Evolutionary conservation across 2,888 invertebrate genomes (phyloP), one percentile per base, ranked within the genome.

Genomic region (Drosophila kambysellisi): DNA sequence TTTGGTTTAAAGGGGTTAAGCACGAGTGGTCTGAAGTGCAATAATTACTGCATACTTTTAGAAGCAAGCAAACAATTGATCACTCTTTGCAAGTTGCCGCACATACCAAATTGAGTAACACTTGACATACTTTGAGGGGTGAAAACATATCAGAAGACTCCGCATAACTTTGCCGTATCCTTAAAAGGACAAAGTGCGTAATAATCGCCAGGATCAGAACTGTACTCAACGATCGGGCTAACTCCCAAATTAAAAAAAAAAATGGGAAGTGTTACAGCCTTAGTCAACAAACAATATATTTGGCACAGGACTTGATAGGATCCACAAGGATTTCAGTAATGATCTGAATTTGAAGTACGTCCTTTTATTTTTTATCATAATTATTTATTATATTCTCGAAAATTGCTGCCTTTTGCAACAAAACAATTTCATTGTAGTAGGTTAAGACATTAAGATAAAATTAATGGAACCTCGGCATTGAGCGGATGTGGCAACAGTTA

Each of bases 401-500:
- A 41, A 32, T n/a, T 25, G 25, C 20, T 50, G 35, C 30, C 41
- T 70, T 57, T 46, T 58, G 53, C 43, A 74, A 67, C 62, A 74
- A 69, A 75, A 75, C 52, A 52, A 37, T 46, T 76, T 67, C 63
- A 74, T 73, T 79, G 63, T 35, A 37, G 11, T 35, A 30, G 35
- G 62, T 52, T 63, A 74, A 1, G 52, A 61, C 56, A 46, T 39
- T 43, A 46, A 43, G 56, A 58, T 52, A 65, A 52, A 58, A 29
- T 29, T 35, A 58, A 59, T 32, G 39, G 52, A 46, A 35, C 59
- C 61, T 66, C 51, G n/a, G 43, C 9, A 50, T 48, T 9, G 15
- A n/a, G 43, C 8, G 33, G 48, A 39, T 11, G 33, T 46, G 29
- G 15, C 12, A 29, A n/a, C 9, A 70, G 2, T 81, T 85, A 92